These are phyloP conservation scores for Drosophila testacea DNA, from an alignment of 2,888 invertebrate species.

Conservation along the genomic window DNA sequence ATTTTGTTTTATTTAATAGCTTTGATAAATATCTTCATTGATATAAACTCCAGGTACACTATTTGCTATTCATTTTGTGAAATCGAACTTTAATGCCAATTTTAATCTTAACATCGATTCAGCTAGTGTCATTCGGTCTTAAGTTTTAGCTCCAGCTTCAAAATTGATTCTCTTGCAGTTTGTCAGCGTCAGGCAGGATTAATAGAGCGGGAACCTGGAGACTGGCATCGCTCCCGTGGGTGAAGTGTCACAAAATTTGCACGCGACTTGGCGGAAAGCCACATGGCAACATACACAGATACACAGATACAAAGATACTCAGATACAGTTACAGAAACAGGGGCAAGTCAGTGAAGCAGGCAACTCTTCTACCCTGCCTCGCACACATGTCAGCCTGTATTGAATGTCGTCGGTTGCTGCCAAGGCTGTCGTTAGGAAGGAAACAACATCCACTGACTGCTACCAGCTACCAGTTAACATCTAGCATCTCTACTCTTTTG, in stretches of 20 bases:
- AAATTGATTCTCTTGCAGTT: slow-evolving; percentile 64
- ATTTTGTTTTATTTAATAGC: too few relatives aligned
- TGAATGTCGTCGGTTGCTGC: slow-evolving; percentile 63
- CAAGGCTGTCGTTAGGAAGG: slow-evolving; percentile 70
- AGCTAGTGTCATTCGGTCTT: slow-evolving; percentile 23
- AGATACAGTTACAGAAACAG: slow-evolving; percentile 1
- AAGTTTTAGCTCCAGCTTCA: slow-evolving; percentile 9
- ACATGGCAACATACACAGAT: slow-evolving; percentile 59
- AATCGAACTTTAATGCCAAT: not conserved
- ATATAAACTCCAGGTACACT: not conserved
- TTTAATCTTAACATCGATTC: not conserved
- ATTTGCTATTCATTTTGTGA: not conserved
- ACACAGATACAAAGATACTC: slow-evolving; percentile 15
- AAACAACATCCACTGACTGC: slow-evolving; percentile 57
- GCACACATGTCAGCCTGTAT: slow-evolving; percentile 68
- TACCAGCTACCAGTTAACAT: slow-evolving; percentile 34
- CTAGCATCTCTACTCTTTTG: slow-evolving; percentile 11
- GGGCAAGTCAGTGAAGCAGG: slow-evolving; percentile 16
- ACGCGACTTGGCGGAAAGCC: slow-evolving; percentile 74
- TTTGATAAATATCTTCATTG: too few relatives aligned
- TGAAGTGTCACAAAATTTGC: slow-evolving; percentile 78
- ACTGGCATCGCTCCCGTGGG: slow-evolving; percentile 72
- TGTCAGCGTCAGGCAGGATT: slow-evolving; percentile 71
- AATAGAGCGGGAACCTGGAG: slow-evolving; percentile 58
- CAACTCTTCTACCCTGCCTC: slow-evolving; percentile 35